Base-by-base conservation (phyloP, 37 sponge, comb jelly and placozoan species). In the Eunapius fragilis region DNA sequence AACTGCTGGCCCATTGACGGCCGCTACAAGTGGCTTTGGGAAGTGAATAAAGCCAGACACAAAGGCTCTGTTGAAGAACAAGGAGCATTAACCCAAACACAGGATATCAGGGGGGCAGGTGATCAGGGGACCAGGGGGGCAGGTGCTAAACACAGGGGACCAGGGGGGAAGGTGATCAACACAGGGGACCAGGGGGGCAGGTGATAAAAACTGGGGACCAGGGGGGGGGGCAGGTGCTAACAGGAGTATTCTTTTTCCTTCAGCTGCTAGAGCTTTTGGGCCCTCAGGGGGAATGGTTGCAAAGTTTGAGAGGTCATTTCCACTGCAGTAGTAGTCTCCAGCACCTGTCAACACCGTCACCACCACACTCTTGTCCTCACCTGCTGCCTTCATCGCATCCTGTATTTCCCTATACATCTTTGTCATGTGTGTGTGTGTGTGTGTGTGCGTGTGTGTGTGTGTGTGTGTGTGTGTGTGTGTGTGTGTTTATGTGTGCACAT, bases 1-100 rank as follows among this genome's bases (percentile, higher is more conserved):
- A 50, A 98, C 88, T 48, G 99, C 99, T 48, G 99, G 96, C n/a
- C 99, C 99, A 77, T 98, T 98, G 47, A 98, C 96, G 70, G 90
- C 95, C 36, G 99, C 95, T 27, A 96, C 79, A 78, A 98, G 83
- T 12, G 96, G 96, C 86, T 98, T 98, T 26, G 96, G 96, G 76
- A 94, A 96, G 58, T 94, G 84, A 69, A 98, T 98, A 79, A 98
- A 94, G 0, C 90, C 38, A n/a, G 87, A 92, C 31, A 96, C 96
- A 90, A 96, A 98, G 47, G 87, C 91, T 47, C 93, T 94, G 77
- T 22, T 86, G 71, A 27, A 23, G 25, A 35, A 47, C 67, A 24
- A 83, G n/a, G n/a, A n/a, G n/a, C n/a, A n/a, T n/a, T n/a, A n/a
- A n/a, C n/a, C n/a, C n/a, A n/a, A n/a, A n/a, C n/a, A n/a, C n/a